These are phyloP conservation scores for Ceratitis capitata DNA, from an alignment of 1,140 invertebrate species.

Conservation along the genomic window DNA sequence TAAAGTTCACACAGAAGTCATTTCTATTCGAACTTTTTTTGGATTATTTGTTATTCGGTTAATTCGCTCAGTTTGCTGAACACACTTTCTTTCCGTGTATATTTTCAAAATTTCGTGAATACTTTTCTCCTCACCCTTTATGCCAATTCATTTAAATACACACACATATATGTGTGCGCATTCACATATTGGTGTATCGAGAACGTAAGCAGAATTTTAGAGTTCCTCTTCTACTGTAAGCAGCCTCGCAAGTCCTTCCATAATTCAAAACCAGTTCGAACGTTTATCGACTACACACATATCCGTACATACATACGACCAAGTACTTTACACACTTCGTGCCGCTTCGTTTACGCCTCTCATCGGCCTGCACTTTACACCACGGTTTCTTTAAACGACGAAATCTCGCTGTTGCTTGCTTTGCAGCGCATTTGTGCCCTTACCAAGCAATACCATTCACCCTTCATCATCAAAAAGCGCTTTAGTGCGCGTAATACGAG, in stretches of 20 bases:
- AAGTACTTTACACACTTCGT: not conserved
- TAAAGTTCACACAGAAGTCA: no score
- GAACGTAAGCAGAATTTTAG: not conserved
- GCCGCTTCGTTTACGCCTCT: not conserved
- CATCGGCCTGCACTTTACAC: not conserved
- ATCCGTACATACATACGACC: not conserved
- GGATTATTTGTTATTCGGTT: no score
- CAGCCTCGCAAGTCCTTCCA: not conserved
- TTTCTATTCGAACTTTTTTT: no score
- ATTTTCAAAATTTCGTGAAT: no score
- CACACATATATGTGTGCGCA: not conserved
- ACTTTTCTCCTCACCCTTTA: no score
- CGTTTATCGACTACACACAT: not conserved
- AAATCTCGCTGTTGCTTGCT: not conserved
- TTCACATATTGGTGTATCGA: not conserved
- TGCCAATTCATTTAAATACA: no score
- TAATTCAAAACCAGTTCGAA: not conserved
- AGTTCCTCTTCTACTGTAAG: not conserved
- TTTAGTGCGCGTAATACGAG: constrained; percentile 33
- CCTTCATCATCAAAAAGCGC: constrained; percentile 26
- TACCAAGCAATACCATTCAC: not conserved
- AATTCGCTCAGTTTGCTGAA: no score
- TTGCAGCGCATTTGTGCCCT: not conserved
- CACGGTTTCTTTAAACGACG: not conserved
- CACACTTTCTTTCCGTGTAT: no score